Evolutionary conservation across 1,140 invertebrate species (phyloP), one percentile per base, ranked within the genome.

Genomic region (Muscidifurax raptorellus): DNA sequence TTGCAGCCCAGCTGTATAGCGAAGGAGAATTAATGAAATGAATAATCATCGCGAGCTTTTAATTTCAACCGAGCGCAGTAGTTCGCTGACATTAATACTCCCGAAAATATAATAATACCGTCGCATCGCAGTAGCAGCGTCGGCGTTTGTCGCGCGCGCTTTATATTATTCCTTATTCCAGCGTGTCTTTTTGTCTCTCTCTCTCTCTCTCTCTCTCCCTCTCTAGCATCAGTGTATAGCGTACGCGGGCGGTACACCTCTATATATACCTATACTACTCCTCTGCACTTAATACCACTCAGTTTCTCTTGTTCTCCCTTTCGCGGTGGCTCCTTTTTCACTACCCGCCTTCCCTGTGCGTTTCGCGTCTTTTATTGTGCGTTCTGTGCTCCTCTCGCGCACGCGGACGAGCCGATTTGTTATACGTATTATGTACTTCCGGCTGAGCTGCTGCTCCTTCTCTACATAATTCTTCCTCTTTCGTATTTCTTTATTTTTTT

Each of bases 201-300:
- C 32, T 0, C 15, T 72, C 22, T 40, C 18, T 74, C 30, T 74
- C 18, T 74, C 72, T 74, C 25, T 75, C 72, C 7, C 66, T 28
- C 66, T 15, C 22, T 69, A 1, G 32, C 32, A 27, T 9, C 71
- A 32, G 71, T 6, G 6, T 4, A n/a, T 1, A 28, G 15, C 27
- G 27, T 71, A 64, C 64, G 59, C 36, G 18, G 15, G 25, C 28
- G 15, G 25, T 69, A 15, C 47, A 47, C 36, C n/a, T 36, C 7
- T 9, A 36, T 32, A n/a, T n/a, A 72, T 32, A 81, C 13, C 40
- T 67, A 66, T 36, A n/a, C 30, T 36, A n/a, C 30, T 25, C 78
- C 6, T 22, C 22, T 59, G 52, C 52, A 66, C 78, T 80, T 84
- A 84, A 66, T 88, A 86, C 84, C 83, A 83, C 85, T 87, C 82